Conservation (phyloP, 2,888 invertebrate genomes). For the Allygus modestus region DNA sequence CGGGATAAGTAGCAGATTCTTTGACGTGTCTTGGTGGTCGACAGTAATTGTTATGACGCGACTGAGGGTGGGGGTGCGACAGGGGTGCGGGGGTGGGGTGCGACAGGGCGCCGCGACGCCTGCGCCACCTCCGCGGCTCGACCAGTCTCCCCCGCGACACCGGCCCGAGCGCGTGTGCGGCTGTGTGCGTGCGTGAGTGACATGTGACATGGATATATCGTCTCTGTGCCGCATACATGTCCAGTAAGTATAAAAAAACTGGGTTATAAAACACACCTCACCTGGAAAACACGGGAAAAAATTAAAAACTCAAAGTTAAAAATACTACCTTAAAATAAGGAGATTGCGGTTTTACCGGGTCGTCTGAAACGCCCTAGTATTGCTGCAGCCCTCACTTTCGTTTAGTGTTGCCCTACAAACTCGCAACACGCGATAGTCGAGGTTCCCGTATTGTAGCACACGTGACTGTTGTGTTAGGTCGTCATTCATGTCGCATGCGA, state of each 20-base stretch:
- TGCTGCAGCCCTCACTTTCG: neutral
- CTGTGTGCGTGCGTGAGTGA: neutral
- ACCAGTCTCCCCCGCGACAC: slow-evolving; percentile 22
- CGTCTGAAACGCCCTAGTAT: neutral
- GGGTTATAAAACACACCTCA: neutral
- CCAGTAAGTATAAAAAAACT: neutral
- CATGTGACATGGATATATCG: slow-evolving; percentile 46
- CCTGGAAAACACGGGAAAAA: neutral
- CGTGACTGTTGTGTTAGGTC: neutral
- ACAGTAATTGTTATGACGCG: slow-evolving; percentile 48
- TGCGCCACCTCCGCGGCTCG: neutral
- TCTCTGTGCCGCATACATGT: neutral
- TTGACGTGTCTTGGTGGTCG: slow-evolving; percentile 34
- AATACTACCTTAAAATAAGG: neutral
- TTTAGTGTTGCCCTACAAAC: neutral
- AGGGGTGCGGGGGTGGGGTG: neutral
- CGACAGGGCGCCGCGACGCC: neutral
- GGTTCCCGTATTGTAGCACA: neutral
- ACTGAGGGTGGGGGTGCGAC: neutral
- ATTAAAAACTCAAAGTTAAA: neutral
- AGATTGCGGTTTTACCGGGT: neutral
- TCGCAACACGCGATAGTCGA: neutral
- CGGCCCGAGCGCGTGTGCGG: neutral
- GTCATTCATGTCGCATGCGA: slow-evolving; percentile 2
- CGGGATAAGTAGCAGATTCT: slow-evolving; percentile 44